phyloP scores from a whole-genome alignment of 2,797 vertebrate genomes.

The Parotocinclus haroldoi region DNA sequence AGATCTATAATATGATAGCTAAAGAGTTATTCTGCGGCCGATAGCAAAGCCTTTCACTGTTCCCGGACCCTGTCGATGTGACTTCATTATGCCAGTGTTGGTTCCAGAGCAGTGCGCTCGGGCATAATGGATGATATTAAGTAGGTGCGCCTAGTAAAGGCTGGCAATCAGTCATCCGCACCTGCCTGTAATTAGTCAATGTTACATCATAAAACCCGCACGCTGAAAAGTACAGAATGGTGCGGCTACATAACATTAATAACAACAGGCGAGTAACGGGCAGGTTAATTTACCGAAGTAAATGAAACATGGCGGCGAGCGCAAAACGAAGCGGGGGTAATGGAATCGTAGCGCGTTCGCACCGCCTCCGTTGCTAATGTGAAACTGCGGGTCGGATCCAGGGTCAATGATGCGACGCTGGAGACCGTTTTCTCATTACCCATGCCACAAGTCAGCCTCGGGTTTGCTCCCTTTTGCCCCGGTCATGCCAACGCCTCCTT shows the following conservation, averaged over 20 bases:
- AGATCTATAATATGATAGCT: too few species aligned
- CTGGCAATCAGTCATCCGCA: neutral
- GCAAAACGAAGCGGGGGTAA: slow-evolving; percentile 44
- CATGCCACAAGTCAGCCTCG: too few species aligned
- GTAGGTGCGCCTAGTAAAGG: neutral
- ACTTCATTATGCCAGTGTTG: too few species aligned
- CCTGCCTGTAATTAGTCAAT: slow-evolving; percentile 16
- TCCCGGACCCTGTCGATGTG: too few species aligned
- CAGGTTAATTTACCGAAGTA: slow-evolving; percentile 8
- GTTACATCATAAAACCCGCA: neutral
- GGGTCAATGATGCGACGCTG: slow-evolving; percentile 50
- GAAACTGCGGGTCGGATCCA: slow-evolving; percentile 51
- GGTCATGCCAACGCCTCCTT: too few species aligned
- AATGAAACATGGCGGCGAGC: slow-evolving; percentile 7
- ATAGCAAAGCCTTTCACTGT: too few species aligned
- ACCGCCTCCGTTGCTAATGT: slow-evolving; percentile 51
- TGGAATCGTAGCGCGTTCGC: slow-evolving; percentile 48
- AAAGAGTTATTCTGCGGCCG: too few species aligned
- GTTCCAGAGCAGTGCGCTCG: neutral
- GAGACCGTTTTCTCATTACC: too few species aligned
- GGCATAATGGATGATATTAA: slow-evolving; percentile 4
- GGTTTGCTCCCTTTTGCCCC: too few species aligned
- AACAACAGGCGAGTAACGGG: neutral
- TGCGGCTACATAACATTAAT: neutral
- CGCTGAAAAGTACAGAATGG: neutral